Evolutionary conservation across 2,888 invertebrate genomes (phyloP), one percentile per base, ranked within the genome.

Genomic region (Sesamia inferens): DNA sequence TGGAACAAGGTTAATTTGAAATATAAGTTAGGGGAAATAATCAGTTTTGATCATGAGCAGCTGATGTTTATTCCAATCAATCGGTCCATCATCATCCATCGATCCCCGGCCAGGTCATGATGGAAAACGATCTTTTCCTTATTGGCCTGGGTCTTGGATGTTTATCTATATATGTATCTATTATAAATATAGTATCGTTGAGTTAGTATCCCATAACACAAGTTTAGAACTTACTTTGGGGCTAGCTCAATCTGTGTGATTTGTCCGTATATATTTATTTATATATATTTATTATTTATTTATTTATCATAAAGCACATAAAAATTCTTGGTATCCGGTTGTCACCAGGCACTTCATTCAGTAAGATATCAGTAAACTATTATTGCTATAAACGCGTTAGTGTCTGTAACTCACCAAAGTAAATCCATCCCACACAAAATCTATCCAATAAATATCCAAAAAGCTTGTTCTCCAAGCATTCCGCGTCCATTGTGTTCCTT

Each of bases 381-480:
- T 84, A 87, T 86, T 87, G 88, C 88, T 86, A 87, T 89, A 87
- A 88, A 85, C 84, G 87, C 89, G 90, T 89, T 90, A 90, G 90
- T 88, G 87, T 79, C 86, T 88, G 88, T 87, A 90, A 88, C 88
- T 88, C 90, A 88, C 89, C 88, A 90, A 91, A 93, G 92, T 92
- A 92, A 93, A 94, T 93, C 88, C 95, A 92, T 93, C 96, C 96
- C 94, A 96, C 96, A 94, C 95, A 93, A 93, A 94, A 95, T 93
- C 95, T 94, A 95, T 95, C 94, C 93, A 95, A 95, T 96, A 96
- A 96, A 96, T 96, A 94, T 94, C 96, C 96, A 94, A 96, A 96
- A 96, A 94, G 94, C 95, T 94, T 95, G 96, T 96, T 94, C 93
- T 92, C 92, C 91, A 86, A 93, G 92, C 92, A 95, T 95, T 94